Base-by-base conservation (phyloP, 2,113 vertebrate species). In the Seriola aureovittata region DNA sequence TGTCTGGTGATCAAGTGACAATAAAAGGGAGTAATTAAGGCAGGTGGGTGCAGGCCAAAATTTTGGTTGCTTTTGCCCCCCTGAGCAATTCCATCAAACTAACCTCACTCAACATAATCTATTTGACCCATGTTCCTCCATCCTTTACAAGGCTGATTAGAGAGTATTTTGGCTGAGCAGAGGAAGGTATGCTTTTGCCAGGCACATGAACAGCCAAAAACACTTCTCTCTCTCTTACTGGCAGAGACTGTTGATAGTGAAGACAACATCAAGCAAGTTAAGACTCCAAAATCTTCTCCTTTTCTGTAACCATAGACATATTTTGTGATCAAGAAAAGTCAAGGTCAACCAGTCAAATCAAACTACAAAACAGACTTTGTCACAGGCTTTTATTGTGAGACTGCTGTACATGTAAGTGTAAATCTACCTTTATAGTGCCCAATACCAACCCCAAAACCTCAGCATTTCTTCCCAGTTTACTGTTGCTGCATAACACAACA, bases 11-110 rank as follows among this genome's bases (percentile, higher is more conserved):
- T 52, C 42, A 72, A 44, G 21, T n/a, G 12, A 75, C 19, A 54
- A 67, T 55, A 25, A 71, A 77, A 74, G 57, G 17, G 1, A 85
- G 1, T n/a, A 9, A 80, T 71, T 75, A 50, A 67, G 34, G 13
- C 12, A 46, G 13, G 21, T 66, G 32, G 58, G 65, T 55, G 1
- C 14, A 48, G 71, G 57, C 23, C 76, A 76, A n/a, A 19, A 17
- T 9, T 48, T 52, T 19, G 12, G 3, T 19, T 4, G 19, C 7
- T 40, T 73, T 69, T 66, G 21, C 21, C 23, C 23, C 29, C 46
- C 67, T 23, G 17, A 36, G 23, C 6, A 42, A 16, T 67, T 62
- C 21, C 38, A 69, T 55, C 36, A 72, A 29, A 55, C 16, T 23
- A 73, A 54, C 13, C 9, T 62, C 29, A n/a, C 21, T n/a, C 21